phyloP scores from a whole-genome alignment of 2,888 invertebrate species.

The Diarsia dahlii region DNA sequence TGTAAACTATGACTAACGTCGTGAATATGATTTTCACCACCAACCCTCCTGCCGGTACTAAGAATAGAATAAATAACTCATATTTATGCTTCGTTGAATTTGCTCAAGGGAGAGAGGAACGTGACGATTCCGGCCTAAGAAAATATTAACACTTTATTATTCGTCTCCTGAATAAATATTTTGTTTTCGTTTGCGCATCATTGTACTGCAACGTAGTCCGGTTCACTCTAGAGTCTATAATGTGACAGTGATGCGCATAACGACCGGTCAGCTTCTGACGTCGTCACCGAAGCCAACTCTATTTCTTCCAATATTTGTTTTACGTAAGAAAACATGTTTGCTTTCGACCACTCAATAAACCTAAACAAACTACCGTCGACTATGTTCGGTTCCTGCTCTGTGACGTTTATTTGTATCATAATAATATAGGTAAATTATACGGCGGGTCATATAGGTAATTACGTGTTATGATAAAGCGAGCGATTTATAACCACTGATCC shows the following conservation, averaged over 20 bases:
- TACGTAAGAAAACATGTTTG: conserved; percentile 47
- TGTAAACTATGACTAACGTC: conserved; percentile 41
- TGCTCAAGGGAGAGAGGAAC: conserved; percentile 5
- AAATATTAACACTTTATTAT: conserved; percentile 44
- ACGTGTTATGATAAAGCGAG: conserved; percentile 26
- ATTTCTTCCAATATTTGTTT: conserved; percentile 53
- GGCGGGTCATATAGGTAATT: conserved; percentile 21
- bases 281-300: conserved; percentile 31
- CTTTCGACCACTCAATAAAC: conserved; percentile 46
- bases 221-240: conserved; percentile 12
- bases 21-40: conserved; percentile 18
- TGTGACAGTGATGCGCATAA: conserved; percentile 24
- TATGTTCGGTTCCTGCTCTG: conserved; percentile 30
- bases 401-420: conserved; percentile 29
- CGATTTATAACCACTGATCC: conserved; percentile 38
- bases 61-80: conserved; percentile 21
- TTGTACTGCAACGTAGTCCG: conserved; percentile 1
- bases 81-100: conserved; percentile 26
- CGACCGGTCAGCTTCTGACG: conserved; percentile 36
- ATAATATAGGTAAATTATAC: conserved; percentile 41
- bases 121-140: conserved; percentile 14
- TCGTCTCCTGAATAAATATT: conserved; percentile 28
- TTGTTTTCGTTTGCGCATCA: conserved; percentile 11
- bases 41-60: conserved; percentile 10
- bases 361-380: conserved; percentile 32